These are phyloP conservation scores for Kryptolebias ocellatus DNA, from an alignment of 2,797 vertebrate species.

Conservation along the genomic window DNA sequence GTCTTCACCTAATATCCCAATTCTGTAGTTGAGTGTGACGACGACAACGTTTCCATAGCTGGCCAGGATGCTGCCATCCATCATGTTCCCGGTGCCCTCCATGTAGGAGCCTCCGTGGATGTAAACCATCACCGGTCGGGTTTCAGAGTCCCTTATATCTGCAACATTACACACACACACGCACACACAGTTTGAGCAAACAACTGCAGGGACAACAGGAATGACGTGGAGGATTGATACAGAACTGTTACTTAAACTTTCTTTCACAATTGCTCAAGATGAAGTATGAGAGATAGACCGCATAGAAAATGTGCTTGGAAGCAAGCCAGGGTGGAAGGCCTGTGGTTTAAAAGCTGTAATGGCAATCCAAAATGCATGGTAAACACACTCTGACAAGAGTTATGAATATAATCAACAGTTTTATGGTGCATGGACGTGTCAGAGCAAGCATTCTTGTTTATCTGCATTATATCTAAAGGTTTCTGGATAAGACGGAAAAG, in stretches of 20 bases:
- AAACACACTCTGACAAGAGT: constrained; percentile 47
- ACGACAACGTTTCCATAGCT: constrained; percentile 98
- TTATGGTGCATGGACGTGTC: constrained; percentile 23
- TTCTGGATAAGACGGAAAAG: constrained; percentile 8
- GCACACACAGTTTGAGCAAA: constrained; percentile 54
- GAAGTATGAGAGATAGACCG: constrained; percentile 60
- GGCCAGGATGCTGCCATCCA: constrained; percentile 97
- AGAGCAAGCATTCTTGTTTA: constrained; percentile 14
- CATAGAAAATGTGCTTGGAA: constrained; percentile 59
- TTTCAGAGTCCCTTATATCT: constrained; percentile 85
- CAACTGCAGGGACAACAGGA: constrained; percentile 46
- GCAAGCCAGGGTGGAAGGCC: constrained; percentile 55
- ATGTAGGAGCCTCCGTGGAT: constrained; percentile 99
- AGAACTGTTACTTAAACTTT: constrained; percentile 52
- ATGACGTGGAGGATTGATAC: constrained; percentile 56
- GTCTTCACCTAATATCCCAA: constrained; percentile 94
- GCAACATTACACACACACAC: constrained; percentile 53
- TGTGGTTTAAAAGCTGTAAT: constrained; percentile 68
- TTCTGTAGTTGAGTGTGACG: constrained; percentile 98
- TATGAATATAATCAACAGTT: constrained; percentile 53
- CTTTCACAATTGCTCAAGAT: constrained; percentile 54
- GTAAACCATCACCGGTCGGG: constrained; percentile 99
- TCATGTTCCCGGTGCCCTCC: constrained; percentile 99
- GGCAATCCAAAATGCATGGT: constrained; percentile 60
- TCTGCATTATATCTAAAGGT: constrained; percentile 23